phyloP scores from a whole-genome alignment of 1,140 invertebrate species.

The Oppia nitens region DNA sequence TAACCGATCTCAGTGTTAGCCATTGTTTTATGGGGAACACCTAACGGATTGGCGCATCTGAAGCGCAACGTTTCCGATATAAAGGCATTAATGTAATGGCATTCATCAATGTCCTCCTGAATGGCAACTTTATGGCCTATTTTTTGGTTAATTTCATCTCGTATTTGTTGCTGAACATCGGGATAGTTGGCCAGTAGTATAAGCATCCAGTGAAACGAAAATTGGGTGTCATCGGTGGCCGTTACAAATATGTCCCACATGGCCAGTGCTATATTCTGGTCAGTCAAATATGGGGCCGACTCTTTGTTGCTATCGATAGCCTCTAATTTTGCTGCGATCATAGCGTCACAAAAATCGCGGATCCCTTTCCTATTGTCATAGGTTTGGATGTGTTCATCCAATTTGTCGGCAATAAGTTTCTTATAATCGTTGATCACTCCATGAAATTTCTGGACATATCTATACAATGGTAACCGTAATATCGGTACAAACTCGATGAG shows the following conservation, averaged over 20 bases:
- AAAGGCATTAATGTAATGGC: conserved; percentile 7
- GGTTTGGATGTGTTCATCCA: neutral
- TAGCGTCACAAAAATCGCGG: conserved; percentile 65
- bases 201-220: conserved; percentile 24
- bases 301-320: conserved; percentile 10
- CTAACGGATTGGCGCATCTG: neutral
- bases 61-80: conserved; percentile 2
- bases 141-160: conserved; percentile 23
- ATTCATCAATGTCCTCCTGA: neutral
- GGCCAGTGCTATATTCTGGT: conserved; percentile 14
- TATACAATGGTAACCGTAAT: neutral
- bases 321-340: conserved; percentile 48
- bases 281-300: neutral
- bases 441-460: neutral
- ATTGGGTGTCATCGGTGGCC: conserved; percentile 26
- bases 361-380: neutral
- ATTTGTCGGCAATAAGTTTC: neutral
- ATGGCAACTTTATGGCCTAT: conserved; percentile 14
- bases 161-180: conserved; percentile 23
- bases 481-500: neutral
- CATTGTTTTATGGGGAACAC: neutral
- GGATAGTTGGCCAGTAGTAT: conserved; percentile 26
- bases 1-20: neutral
- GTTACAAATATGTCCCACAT: conserved; percentile 21
- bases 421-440: neutral